These are phyloP conservation scores for Desmodus rotundus DNA, from an alignment of 2,113 vertebrate species.

Conservation along the genomic window DNA sequence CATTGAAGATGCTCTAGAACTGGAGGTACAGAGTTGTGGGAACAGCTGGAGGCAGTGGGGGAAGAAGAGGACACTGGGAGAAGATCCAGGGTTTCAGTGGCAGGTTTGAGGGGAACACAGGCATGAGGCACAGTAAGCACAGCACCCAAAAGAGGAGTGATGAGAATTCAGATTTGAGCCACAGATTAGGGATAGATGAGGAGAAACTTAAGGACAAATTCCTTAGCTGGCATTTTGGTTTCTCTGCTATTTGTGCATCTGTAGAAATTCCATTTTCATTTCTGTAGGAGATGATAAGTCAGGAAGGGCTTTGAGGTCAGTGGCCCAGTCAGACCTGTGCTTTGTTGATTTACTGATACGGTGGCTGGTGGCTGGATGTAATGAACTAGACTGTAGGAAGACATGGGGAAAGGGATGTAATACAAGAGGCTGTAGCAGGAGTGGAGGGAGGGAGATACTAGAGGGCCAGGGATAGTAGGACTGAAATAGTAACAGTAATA, in stretches of 20 bases:
- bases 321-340: neutral
- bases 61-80: neutral
- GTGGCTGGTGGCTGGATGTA: neutral
- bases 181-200: neutral
- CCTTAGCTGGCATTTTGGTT: too few relatives aligned
- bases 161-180: neutral
- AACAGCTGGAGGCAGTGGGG: neutral
- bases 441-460: neutral
- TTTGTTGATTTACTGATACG: neutral
- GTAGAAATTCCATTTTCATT: neutral
- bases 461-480: neutral
- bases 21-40: neutral
- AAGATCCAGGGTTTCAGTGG: neutral
- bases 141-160: neutral
- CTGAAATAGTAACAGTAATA: neutral
- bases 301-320: neutral
- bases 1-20: neutral
- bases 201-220: neutral
- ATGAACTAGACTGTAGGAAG: neutral
- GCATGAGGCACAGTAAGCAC: neutral
- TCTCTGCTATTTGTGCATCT: neutral
- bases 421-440: neutral
- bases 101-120: neutral
- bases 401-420: too few relatives aligned
- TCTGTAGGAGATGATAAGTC: neutral